Conservation (phyloP, 2,888 invertebrate species). For the Taphrorychus bicolor region DNA sequence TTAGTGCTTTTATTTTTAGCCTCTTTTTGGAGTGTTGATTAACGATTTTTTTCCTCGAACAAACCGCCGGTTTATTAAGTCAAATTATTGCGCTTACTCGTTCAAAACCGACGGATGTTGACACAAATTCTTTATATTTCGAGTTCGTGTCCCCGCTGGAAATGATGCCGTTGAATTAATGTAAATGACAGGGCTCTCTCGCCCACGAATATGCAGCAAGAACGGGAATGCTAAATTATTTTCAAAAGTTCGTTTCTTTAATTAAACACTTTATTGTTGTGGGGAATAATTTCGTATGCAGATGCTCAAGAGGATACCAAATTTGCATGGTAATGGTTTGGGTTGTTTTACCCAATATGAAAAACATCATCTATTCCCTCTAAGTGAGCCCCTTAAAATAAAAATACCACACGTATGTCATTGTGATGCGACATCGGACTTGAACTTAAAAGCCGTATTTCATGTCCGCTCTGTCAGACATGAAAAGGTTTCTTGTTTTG, state of each 20-base stretch:
- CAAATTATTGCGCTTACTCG: neutral
- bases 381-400: no score
- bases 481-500: conserved; percentile 13
- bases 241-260: neutral
- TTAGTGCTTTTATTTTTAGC: neutral
- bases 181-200: neutral
- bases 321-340: neutral
- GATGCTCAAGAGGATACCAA: neutral
- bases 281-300: neutral
- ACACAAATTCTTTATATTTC: conserved; percentile 20
- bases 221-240: neutral
- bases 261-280: conserved; percentile 8
- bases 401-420: no score
- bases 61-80: neutral
- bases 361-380: no score
- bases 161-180: conserved; percentile 12
- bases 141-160: conserved; percentile 3
- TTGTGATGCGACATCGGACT: no score
- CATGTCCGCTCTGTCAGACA: conserved; percentile 14
- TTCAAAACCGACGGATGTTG: conserved; percentile 15
- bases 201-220: neutral
- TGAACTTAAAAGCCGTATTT: no score
- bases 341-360: no score
- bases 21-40: neutral
- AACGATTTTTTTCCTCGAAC: neutral